Conservation (phyloP, 1,140 invertebrate species). For the Anoplophora glabripennis region DNA sequence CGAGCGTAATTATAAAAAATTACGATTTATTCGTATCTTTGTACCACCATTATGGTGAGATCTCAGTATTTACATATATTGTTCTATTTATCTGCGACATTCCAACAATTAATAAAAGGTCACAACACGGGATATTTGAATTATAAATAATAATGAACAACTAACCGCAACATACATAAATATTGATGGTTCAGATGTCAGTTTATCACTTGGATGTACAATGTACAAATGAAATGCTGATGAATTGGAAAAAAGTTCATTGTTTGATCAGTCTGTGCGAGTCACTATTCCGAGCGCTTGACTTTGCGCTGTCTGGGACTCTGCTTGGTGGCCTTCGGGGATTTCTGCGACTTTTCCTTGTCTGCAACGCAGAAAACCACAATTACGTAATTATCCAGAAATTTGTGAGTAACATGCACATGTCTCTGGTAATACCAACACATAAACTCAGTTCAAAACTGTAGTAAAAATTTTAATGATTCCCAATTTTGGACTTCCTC, state of each 20-base stretch:
- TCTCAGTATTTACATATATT: constrained; percentile 23
- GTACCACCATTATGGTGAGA: constrained; percentile 20
- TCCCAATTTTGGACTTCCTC: no score
- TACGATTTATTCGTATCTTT: constrained; percentile 5
- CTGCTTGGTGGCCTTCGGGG: constrained; percentile 55
- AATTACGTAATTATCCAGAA: no score
- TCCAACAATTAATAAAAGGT: constrained; percentile 22
- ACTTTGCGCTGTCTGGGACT: constrained; percentile 72
- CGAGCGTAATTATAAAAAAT: background rate
- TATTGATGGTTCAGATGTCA: constrained; percentile 7
- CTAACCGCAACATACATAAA: constrained; percentile 9
- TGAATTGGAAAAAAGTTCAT: constrained; percentile 14
- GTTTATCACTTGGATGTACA: constrained; percentile 10
- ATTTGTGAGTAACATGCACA: no score
- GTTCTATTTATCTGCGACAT: constrained; percentile 16
- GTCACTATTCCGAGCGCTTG: constrained; percentile 62
- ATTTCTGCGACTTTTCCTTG: constrained; percentile 54
- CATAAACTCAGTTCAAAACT: background rate
- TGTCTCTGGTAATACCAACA: background rate
- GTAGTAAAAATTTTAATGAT: background rate
- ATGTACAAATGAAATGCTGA: constrained; percentile 14
- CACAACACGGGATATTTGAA: constrained; percentile 27
- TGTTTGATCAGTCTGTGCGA: constrained; percentile 33
- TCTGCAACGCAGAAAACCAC: constrained; percentile 27
- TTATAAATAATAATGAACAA: constrained; percentile 16